phyloP scores from a whole-genome alignment of 2,888 invertebrate species.

The Nemurella pictetii region DNA sequence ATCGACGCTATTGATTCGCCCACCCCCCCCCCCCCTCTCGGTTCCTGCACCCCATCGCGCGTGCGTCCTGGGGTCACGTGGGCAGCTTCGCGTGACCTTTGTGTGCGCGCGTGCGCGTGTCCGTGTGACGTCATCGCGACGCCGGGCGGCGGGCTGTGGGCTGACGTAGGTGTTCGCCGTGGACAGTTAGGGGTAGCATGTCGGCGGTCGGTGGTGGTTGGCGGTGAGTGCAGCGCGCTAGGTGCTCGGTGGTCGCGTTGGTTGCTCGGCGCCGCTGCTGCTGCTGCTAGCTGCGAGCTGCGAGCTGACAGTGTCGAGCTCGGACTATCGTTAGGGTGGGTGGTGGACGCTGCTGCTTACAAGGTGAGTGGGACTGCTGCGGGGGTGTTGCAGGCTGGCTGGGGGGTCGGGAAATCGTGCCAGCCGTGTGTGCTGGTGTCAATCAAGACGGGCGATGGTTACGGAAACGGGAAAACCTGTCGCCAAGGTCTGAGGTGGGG shows the following conservation, averaged over 20 bases:
- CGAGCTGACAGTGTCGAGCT: too few relatives aligned
- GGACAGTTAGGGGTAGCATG: constrained; percentile 27
- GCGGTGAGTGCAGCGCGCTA: not conserved
- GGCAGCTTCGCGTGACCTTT: constrained; percentile 33
- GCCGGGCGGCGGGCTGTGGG: constrained; percentile 12
- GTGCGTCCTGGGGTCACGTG: constrained; percentile 31
- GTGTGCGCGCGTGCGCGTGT: constrained; percentile 27
- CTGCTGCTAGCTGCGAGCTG: too few relatives aligned
- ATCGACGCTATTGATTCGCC: constrained; percentile 12
- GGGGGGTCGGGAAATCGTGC: not conserved
- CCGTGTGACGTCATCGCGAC: constrained; percentile 28
- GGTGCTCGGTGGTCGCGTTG: too few relatives aligned
- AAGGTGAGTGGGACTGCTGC: not conserved
- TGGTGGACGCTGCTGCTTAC: not conserved
- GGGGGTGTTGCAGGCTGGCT: not conserved
- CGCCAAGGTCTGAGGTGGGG: too few relatives aligned
- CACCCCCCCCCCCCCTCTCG: constrained; percentile 21
- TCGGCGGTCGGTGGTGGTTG: not conserved
- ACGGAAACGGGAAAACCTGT: not conserved
- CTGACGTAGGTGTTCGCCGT: not conserved
- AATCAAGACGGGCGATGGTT: not conserved
- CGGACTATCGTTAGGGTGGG: too few relatives aligned
- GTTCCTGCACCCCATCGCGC: constrained; percentile 24
- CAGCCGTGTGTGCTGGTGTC: not conserved
- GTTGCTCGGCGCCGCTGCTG: too few relatives aligned